Conservation (phyloP, 1,140 invertebrate genomes). For the Zelostemma sp. region DNA sequence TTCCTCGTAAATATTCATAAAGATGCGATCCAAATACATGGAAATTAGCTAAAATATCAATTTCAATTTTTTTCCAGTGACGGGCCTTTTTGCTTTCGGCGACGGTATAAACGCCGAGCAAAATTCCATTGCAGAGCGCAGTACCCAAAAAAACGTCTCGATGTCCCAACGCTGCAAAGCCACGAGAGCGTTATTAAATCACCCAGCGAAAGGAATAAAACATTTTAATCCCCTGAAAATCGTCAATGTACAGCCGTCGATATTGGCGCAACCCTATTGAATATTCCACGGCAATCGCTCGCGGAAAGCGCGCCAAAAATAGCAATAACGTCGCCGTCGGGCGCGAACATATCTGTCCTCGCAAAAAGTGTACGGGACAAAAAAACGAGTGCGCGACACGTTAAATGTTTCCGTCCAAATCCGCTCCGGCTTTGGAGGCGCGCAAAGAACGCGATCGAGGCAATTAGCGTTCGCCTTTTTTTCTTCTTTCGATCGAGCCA, state of each 20-base stretch:
- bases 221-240: slow-evolving; percentile 37
- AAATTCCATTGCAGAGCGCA: too few relatives aligned
- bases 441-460: background rate
- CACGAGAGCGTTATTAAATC: slow-evolving; percentile 29
- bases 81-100: too few relatives aligned
- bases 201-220: slow-evolving; percentile 25
- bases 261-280: slow-evolving; percentile 38
- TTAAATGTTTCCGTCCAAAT: slow-evolving; percentile 2
- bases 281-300: slow-evolving; percentile 33
- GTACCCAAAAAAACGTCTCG: slow-evolving; percentile 3
- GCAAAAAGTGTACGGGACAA: slow-evolving; percentile 10
- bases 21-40: too few relatives aligned
- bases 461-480: slow-evolving; percentile 2
- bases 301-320: slow-evolving; percentile 24
- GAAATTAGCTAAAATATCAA: too few relatives aligned
- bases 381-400: background rate
- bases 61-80: too few relatives aligned
- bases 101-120: too few relatives aligned
- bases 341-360: slow-evolving; percentile 14
- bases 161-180: slow-evolving; percentile 14
- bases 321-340: slow-evolving; percentile 18
- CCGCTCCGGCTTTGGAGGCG: background rate
- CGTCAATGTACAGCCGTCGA: slow-evolving; percentile 28
- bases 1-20: too few relatives aligned
- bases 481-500: slow-evolving; percentile 7